phyloP scores from a whole-genome alignment of 1,140 invertebrate genomes.

The Bombyx mandarina region DNA sequence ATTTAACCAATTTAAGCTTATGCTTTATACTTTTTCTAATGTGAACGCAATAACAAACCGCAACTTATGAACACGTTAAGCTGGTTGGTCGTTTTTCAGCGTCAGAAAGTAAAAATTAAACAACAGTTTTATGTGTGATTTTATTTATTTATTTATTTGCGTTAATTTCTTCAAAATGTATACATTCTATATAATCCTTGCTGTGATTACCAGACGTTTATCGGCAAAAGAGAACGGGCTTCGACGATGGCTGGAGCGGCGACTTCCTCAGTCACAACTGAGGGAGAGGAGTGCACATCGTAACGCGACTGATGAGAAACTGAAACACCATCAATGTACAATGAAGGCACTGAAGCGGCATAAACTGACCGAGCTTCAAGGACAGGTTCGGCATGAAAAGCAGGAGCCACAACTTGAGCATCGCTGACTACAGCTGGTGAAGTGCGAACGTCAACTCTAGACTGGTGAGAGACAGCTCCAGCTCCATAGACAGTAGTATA shows the following conservation, averaged over 20 bases:
- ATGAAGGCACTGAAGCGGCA: conserved; percentile 29
- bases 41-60: too few relatives aligned
- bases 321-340: conserved; percentile 33
- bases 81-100: too few relatives aligned
- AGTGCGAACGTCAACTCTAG: conserved; percentile 21
- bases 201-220: too few relatives aligned
- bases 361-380: conserved; percentile 22
- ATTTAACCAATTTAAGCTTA: too few relatives aligned
- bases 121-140: too few relatives aligned
- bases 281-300: conserved; percentile 48
- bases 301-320: conserved; percentile 59
- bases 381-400: conserved; percentile 17
- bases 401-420: conserved; percentile 18
- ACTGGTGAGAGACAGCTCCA: conserved; percentile 30
- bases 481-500: conserved; percentile 28
- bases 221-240: conserved; percentile 21
- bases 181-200: too few relatives aligned
- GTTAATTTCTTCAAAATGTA: too few relatives aligned
- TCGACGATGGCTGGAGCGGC: conserved; percentile 24
- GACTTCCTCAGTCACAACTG: conserved; percentile 41
- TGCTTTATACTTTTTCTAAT: too few relatives aligned
- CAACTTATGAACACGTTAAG: too few relatives aligned
- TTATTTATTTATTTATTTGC: too few relatives aligned
- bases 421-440: conserved; percentile 22
- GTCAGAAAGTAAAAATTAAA: too few relatives aligned